Percentiles rank a stretch among this genome's conserved stretches.
Conservation (phyloP, 2,113 vertebrate genomes). For the Pyxicephalus adspersus region DNA sequence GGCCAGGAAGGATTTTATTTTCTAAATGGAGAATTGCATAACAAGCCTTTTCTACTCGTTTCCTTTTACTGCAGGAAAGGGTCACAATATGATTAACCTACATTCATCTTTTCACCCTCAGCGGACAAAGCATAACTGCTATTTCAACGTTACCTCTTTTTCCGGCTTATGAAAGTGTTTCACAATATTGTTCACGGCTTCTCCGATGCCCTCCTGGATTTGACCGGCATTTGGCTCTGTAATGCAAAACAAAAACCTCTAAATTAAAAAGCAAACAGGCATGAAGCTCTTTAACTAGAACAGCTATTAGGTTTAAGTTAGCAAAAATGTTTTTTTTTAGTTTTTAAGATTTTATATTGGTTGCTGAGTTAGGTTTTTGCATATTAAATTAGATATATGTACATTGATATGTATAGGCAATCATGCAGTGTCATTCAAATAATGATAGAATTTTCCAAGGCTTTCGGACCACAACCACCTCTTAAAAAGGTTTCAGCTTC, state of each 20-base stretch:
- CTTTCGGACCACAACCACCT: no score
- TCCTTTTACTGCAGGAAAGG: background rate
- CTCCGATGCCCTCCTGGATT: slow-evolving; percentile 94
- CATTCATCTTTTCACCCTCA: background rate
- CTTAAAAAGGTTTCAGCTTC: no score
- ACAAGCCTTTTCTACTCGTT: background rate
- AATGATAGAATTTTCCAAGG: no score
- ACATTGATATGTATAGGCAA: no score
- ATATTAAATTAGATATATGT: no score
- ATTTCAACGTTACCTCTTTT: slow-evolving; percentile 84
- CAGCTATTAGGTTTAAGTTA: no score
- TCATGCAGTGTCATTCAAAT: no score
- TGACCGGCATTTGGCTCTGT: slow-evolving; percentile 87
- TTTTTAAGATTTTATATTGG: no score
- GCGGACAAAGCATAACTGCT: no score
- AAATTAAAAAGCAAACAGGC: background rate
- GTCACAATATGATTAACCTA: background rate
- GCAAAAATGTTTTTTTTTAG: no score
- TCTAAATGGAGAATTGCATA: background rate
- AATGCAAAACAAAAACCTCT: slow-evolving; percentile 33
- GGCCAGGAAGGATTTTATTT: background rate
- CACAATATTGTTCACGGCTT: slow-evolving; percentile 94
- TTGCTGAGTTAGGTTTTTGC: no score
- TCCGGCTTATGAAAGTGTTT: slow-evolving; percentile 98
- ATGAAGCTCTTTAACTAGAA: background rate